Evolutionary conservation across 2,113 vertebrate genomes (phyloP).

Genomic region (Dromas ardeola): DNA sequence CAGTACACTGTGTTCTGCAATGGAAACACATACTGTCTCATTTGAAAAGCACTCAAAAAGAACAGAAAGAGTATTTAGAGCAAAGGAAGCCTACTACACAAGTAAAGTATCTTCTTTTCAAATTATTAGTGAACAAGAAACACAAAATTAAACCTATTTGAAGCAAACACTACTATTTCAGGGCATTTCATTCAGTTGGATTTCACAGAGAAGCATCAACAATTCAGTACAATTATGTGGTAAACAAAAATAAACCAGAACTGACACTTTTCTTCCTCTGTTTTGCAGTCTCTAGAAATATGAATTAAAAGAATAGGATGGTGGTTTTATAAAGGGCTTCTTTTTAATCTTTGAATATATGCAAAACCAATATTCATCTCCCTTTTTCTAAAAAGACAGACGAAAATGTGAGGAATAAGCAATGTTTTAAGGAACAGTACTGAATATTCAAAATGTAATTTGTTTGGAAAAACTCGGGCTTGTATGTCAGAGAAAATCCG

Average conservation of each 20-base stretch:
- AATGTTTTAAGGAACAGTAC: background rate
- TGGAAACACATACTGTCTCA: background rate
- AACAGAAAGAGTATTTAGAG: background rate
- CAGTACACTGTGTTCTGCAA: slow-evolving; percentile 23
- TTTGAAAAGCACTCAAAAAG: background rate
- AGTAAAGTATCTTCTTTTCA: background rate
- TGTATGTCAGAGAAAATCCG: background rate
- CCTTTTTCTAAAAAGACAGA: background rate
- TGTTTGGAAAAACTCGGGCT: background rate
- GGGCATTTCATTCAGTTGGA: slow-evolving; percentile 27
- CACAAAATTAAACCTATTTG: background rate
- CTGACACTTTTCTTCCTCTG: background rate
- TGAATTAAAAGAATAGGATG: background rate
- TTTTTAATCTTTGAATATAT: background rate
- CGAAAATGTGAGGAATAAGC: background rate
- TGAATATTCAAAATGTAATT: background rate
- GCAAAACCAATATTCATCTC: background rate
- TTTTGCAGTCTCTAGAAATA: background rate
- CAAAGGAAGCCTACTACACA: background rate
- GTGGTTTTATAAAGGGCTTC: background rate
- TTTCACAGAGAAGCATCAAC: slow-evolving; percentile 9
- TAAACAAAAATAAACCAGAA: background rate
- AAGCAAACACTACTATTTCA: slow-evolving; percentile 16
- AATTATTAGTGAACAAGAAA: slow-evolving; percentile 3
- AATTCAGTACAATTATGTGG: background rate